Evolutionary conservation across 30 jellyfish, hydroid and myxozoan species (phyloP).

Genomic region (Aurelia aurita complex sp. Pacific): DNA sequence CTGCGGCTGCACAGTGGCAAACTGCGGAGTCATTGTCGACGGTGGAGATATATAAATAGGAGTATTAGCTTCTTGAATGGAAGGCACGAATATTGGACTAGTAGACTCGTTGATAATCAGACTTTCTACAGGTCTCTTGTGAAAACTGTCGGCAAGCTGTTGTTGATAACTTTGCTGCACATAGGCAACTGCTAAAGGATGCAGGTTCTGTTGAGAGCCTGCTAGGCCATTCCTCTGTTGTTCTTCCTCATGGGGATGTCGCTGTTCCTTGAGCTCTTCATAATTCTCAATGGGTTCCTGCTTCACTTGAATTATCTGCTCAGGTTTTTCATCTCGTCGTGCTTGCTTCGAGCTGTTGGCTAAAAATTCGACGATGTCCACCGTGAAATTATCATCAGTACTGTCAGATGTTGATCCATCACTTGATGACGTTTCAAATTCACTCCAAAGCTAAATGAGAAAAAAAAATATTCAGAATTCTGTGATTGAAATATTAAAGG

Average conservation of each 20-base stretch:
- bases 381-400: slow-evolving; percentile 91
- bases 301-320: slow-evolving; percentile 36
- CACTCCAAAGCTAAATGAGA: slow-evolving; percentile 92
- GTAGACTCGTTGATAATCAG: slow-evolving; percentile 73
- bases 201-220: slow-evolving; percentile 57
- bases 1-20: slow-evolving; percentile 98
- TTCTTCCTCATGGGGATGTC: slow-evolving; percentile 33
- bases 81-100: slow-evolving; percentile 70
- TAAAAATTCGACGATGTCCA: slow-evolving; percentile 89
- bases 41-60: slow-evolving; percentile 55
- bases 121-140: slow-evolving; percentile 79
- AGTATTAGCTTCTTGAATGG: slow-evolving; percentile 58
- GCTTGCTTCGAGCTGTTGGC: slow-evolving; percentile 59
- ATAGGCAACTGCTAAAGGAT: slow-evolving; percentile 78
- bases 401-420: slow-evolving; percentile 92
- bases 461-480: too few species aligned
- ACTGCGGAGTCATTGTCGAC: slow-evolving; percentile 67
- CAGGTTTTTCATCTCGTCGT: slow-evolving; percentile 49
- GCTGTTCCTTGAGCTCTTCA: slow-evolving; percentile 26
- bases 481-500: too few species aligned
- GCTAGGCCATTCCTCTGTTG: slow-evolving; percentile 25
- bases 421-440: slow-evolving; percentile 94
- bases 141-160: slow-evolving; percentile 56
- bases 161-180: slow-evolving; percentile 69
- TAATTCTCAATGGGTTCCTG: slow-evolving; percentile 63